Base-by-base conservation (phyloP, 1,140 invertebrate genomes). In the Odontomachus brunneus region DNA sequence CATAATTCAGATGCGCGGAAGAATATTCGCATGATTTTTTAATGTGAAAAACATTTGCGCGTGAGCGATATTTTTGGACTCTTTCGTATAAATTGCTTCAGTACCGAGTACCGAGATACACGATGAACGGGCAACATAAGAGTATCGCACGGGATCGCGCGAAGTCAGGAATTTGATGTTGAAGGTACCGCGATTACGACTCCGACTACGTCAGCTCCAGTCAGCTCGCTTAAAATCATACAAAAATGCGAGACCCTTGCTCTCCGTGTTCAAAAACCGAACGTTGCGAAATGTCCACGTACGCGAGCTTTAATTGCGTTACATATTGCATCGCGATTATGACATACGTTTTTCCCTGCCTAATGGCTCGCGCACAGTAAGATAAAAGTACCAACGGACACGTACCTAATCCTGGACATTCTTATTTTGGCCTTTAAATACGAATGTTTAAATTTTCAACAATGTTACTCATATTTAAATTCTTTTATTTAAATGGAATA, bases 151-250 rank as follows among this genome's bases (percentile, higher is more conserved):
- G 57, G 57, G 57, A 78, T 78, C 75, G 33, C 33, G 75, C 63
- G n/a, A 67, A 78, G 75, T 78, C 63, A 69, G 75, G 24, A 2
- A 17, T 71, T 71, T 57, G 33, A 57, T 55, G 33, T 57, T 57
- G 29, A 63, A 78, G 12, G 15, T 26, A 44, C 22, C 17, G 11
- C 51, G 53, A 80, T 71, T 71, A 71, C 33, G 51, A 57, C 38
- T 22, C 22, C 19, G 17, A 38, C 75, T 44, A 29, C 75, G 65
- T 59, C 75, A 80, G 51, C 51, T 66, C 22, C 12, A 26, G 51
- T 19, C 49, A 38, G 63, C 75, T 69, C 63, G 65, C 51, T 59
- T 69, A 59, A 69, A 26, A 29, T 4, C 24, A 19, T 57, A 57
- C 59, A 55, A 75, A 55, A 14, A 17, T 11, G 22, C 17, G 29